phyloP scores from a whole-genome alignment of 2,113 vertebrate genomes.

The Ursus arctos region DNA sequence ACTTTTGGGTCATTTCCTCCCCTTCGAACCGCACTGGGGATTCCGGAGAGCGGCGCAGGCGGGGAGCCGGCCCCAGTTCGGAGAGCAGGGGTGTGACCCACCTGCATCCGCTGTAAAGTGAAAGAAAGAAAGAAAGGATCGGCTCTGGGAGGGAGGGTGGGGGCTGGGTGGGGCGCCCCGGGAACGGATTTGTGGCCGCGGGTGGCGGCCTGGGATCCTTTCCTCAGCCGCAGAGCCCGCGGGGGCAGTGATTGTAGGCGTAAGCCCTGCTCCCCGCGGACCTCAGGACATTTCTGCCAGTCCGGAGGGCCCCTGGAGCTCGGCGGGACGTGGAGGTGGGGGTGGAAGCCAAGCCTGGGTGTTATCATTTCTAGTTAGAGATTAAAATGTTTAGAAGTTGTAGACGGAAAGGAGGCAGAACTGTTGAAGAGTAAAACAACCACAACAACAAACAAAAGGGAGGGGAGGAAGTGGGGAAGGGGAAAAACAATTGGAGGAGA shows the following conservation, averaged over 20 bases:
- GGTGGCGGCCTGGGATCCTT: not conserved
- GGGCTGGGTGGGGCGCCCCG: not conserved
- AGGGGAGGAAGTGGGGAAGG: not conserved
- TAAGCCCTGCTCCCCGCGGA: not conserved
- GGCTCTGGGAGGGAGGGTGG: not conserved
- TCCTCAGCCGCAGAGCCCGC: not conserved
- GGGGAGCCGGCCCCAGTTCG: not conserved
- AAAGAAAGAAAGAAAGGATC: not conserved
- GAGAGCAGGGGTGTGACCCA: not conserved
- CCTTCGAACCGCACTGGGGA: not conserved
- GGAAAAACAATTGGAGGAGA: not conserved
- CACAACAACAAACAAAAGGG: not conserved
- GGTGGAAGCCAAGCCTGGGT: not conserved
- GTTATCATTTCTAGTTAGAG: not conserved
- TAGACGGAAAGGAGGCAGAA: not conserved
- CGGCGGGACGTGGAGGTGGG: not conserved
- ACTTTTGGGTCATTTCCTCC: constrained; percentile 64
- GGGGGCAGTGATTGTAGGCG: not conserved
- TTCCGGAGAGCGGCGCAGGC: not conserved
- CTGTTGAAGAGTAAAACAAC: not conserved
- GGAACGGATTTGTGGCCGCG: not conserved
- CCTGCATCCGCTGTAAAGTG: not conserved
- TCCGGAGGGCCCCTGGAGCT: not conserved
- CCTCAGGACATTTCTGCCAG: not conserved
- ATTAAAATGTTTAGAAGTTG: not conserved